Conservation (phyloP, 2,797 vertebrate species). For the Gymnothorax reevesii region DNA sequence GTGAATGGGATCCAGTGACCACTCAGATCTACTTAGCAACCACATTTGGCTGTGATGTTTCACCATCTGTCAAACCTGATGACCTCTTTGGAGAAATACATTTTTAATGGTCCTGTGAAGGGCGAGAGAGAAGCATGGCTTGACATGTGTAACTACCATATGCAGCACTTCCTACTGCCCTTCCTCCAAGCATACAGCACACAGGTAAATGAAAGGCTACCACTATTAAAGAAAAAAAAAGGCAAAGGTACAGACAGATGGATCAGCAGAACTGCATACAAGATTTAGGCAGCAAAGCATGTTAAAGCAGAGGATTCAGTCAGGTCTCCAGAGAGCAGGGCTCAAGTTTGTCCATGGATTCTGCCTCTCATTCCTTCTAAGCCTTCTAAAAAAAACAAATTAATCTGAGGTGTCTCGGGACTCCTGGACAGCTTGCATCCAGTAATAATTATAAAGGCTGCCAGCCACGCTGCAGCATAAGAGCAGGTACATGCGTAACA, state of each 20-base stretch:
- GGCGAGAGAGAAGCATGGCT: background rate
- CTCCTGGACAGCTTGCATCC: background rate
- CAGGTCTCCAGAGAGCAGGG: background rate
- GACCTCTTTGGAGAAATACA: background rate
- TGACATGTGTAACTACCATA: background rate
- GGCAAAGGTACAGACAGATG: background rate
- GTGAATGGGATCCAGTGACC: background rate
- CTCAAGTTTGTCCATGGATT: constrained; percentile 1
- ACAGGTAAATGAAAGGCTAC: background rate
- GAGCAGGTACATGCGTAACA: background rate
- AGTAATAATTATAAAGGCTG: background rate
- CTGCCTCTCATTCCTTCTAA: background rate
- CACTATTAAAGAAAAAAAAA: background rate
- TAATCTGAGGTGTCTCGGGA: background rate
- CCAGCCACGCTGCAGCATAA: background rate
- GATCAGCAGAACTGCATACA: background rate
- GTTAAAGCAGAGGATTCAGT: background rate
- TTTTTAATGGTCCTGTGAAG: background rate
- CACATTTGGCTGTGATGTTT: background rate
- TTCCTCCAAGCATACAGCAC: background rate
- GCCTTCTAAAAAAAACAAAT: constrained; percentile 8
- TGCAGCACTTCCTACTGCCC: background rate
- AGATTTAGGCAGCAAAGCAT: background rate
- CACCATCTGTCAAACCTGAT: constrained; percentile 3
- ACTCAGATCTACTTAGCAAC: background rate